Evolutionary conservation across 2,888 invertebrate species (phyloP), one percentile per base, ranked within the genome.

Genomic region (Nebria salina): DNA sequence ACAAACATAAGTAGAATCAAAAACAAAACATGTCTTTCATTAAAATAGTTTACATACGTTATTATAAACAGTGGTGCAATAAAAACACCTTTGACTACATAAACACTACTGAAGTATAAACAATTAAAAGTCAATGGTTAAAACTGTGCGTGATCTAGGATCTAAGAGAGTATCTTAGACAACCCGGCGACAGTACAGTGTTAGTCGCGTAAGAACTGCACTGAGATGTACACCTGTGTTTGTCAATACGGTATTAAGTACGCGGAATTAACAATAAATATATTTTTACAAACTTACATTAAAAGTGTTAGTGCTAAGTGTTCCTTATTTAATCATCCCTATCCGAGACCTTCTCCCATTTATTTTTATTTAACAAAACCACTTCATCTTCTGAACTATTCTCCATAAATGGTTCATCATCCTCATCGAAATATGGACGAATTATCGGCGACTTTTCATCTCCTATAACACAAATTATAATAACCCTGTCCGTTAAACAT

Each of bases 381-480:
- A 92, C 89, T 81, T 92, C 93, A 77, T 92, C 92, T 82, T 91
- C 85, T 1, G 88, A 92, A 0, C 91, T 90, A 76, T 92, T 92
- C 43, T 92, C 89, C 0, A 92, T 90, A 0, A 91, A 90, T 0
- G 91, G 91, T 20, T 93, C 88, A 3, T 93, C 92, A 70, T 94
- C 94, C 42, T 94, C 94, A 83, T 95, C 95, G 84, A 91, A 95
- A 87, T 95, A 95, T 0, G 95, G 94, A 85, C 92, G 90, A 20
- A 83, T 70, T 4, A 87, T 86, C 13, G 88, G 81, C 11, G 87
- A 86, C 83, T 87, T 87, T 75, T 86, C 87, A 85, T 83, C 84
- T 85, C 83, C 81, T 84, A 84, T 13, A 54, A 15, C 20, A 54
- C 11, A 42, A 7, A 25, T 70, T n/a, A 72, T 72, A 34, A 20